Evolutionary conservation across 2,797 vertebrate species (phyloP).

Genomic region (Eleutherodactylus coqui): DNA sequence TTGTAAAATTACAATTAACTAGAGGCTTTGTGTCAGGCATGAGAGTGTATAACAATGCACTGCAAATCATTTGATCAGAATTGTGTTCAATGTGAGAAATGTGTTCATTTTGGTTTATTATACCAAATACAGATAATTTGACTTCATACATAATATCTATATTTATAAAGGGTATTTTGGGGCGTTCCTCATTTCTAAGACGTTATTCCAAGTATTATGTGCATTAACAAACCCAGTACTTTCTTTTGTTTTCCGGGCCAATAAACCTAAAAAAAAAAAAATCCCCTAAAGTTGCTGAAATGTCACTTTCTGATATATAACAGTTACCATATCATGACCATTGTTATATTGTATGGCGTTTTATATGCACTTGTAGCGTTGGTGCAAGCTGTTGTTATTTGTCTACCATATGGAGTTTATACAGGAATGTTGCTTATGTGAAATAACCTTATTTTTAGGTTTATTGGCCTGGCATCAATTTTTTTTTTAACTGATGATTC

Average conservation of each 20-base stretch:
- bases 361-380: not conserved
- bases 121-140: constrained; percentile 53
- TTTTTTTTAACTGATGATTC: constrained; percentile 7
- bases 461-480: constrained; percentile 28
- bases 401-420: not conserved
- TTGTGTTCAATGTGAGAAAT: constrained; percentile 46
- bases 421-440: constrained; percentile 35
- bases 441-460: not conserved
- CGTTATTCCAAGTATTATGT: constrained; percentile 19
- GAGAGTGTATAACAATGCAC: constrained; percentile 52
- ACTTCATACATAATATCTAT: constrained; percentile 54
- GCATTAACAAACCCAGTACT: not conserved
- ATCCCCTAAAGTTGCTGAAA: not conserved
- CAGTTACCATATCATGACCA: not conserved
- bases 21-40: constrained; percentile 51
- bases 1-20: constrained; percentile 43
- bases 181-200: constrained; percentile 13
- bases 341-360: constrained; percentile 5
- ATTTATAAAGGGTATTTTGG: constrained; percentile 44
- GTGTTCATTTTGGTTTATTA: constrained; percentile 47
- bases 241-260: not conserved
- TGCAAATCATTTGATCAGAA: constrained; percentile 47
- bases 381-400: constrained; percentile 9
- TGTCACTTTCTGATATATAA: not conserved
- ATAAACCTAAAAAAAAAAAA: constrained; percentile 22